Evolutionary conservation across 2,797 vertebrate genomes (phyloP).

Genomic region (Anabacerthia variegaticeps): DNA sequence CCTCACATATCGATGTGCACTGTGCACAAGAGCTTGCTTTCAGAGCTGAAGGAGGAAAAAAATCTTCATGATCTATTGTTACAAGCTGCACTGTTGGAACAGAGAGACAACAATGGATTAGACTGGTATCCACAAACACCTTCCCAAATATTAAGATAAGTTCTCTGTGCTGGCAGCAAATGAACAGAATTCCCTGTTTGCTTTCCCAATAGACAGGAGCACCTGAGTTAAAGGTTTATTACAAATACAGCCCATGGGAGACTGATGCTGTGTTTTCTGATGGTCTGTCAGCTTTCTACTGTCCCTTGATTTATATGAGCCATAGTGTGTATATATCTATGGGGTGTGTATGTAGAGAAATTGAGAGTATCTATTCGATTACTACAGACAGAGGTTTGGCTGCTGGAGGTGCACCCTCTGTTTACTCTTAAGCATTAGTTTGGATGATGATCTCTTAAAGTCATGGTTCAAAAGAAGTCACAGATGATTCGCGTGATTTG

Average conservation of each 20-base stretch:
- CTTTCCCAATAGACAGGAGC: neutral
- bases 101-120: neutral
- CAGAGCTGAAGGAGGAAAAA: neutral
- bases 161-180: neutral
- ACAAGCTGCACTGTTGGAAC: neutral
- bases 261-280: neutral
- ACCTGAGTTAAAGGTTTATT: neutral
- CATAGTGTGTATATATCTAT: constrained; percentile 22
- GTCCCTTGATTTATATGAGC: constrained; percentile 10
- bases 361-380: neutral
- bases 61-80: neutral
- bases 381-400: neutral
- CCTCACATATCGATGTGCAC: neutral
- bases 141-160: neutral
- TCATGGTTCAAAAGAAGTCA: neutral
- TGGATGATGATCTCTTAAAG: neutral
- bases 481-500: neutral
- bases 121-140: neutral
- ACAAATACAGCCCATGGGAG: neutral
- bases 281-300: neutral
- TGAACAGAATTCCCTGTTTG: neutral
- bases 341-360: neutral
- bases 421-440: neutral
- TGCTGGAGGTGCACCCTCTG: neutral
- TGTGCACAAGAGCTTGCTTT: neutral